These are phyloP conservation scores for Cololabis saira DNA, from an alignment of 2,113 vertebrate species.

Conservation along the genomic window DNA sequence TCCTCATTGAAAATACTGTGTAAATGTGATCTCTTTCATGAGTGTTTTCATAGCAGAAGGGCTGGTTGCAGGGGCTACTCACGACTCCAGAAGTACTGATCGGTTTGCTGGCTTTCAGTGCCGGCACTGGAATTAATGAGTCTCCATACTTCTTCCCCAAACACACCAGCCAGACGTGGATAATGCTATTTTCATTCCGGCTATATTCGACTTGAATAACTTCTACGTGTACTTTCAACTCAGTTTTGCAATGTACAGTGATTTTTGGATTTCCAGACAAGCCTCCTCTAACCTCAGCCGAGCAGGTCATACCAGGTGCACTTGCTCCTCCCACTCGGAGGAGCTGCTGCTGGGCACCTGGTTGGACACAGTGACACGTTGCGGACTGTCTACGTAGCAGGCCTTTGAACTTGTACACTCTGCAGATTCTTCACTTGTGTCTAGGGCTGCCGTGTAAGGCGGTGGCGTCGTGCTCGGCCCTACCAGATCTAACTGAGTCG, in stretches of 20 bases:
- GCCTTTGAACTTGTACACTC: conserved; percentile 59
- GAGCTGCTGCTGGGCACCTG: conserved; percentile 85
- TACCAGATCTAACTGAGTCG: conserved; percentile 84
- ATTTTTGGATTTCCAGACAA: conserved; percentile 46
- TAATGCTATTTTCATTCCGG: conserved; percentile 38
- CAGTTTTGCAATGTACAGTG: conserved; percentile 47
- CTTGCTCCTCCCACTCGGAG: conserved; percentile 92
- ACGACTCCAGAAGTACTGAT: conserved; percentile 27
- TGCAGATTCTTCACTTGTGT: conserved; percentile 46
- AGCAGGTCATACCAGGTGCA: conserved; percentile 88
- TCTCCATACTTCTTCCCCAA: conserved; percentile 2
- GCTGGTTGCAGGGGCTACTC: too few species aligned
- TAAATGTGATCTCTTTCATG: conserved; percentile 15
- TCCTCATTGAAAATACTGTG: conserved; percentile 5
- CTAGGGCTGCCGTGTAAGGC: conserved; percentile 72
- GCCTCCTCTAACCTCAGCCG: conserved; percentile 19
- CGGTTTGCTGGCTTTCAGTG: conserved; percentile 5
- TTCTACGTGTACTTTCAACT: background rate
- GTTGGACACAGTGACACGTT: conserved; percentile 83
- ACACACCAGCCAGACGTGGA: conserved; percentile 4
- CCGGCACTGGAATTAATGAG: conserved; percentile 1
- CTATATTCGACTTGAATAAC: conserved; percentile 35
- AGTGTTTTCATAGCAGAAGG: conserved; percentile 29
- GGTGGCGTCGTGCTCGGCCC: conserved; percentile 70
- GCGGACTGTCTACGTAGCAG: conserved; percentile 73